Percentiles rank a stretch among this genome's conserved stretches.
Conservation (phyloP, 1,140 invertebrate genomes). For the Caenorhabditis brenneri region DNA sequence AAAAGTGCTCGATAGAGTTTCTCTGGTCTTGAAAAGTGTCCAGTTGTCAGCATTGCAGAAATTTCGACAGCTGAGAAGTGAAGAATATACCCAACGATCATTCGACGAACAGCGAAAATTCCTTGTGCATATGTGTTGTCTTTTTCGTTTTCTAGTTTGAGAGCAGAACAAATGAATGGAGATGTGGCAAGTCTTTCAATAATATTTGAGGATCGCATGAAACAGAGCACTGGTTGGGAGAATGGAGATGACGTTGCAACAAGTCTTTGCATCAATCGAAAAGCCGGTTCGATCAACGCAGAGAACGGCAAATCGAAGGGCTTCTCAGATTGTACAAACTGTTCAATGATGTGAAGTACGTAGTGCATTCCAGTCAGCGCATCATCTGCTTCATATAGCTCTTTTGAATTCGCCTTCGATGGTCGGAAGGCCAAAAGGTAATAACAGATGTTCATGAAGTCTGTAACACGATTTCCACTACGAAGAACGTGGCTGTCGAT, state of each 20-base stretch:
- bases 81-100: conserved; percentile 47
- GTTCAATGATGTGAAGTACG: conserved; percentile 12
- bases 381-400: not conserved
- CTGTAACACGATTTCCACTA: not conserved
- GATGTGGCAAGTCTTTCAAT: conserved; percentile 21
- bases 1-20: conserved; percentile 23
- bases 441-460: conserved; percentile 23
- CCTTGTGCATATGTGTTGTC: conserved; percentile 21
- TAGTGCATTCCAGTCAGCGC: conserved; percentile 36
- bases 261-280: conserved; percentile 45
- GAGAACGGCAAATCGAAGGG: conserved; percentile 33
- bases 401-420: not conserved
- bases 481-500: conserved; percentile 3
- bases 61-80: conserved; percentile 48
- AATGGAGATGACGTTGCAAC: not conserved
- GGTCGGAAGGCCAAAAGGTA: conserved; percentile 33
- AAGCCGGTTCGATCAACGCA: conserved; percentile 33
- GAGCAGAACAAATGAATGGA: conserved; percentile 1
- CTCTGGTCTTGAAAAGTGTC: not conserved
- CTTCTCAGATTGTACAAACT: not conserved
- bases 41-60: conserved; percentile 30
- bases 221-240: conserved; percentile 31
- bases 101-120: conserved; percentile 40
- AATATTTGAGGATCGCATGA: conserved; percentile 33
- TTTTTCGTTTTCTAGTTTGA: not conserved